Evolutionary conservation across 2,888 invertebrate species (phyloP).

Genomic region (Xestia sexstrigata): DNA sequence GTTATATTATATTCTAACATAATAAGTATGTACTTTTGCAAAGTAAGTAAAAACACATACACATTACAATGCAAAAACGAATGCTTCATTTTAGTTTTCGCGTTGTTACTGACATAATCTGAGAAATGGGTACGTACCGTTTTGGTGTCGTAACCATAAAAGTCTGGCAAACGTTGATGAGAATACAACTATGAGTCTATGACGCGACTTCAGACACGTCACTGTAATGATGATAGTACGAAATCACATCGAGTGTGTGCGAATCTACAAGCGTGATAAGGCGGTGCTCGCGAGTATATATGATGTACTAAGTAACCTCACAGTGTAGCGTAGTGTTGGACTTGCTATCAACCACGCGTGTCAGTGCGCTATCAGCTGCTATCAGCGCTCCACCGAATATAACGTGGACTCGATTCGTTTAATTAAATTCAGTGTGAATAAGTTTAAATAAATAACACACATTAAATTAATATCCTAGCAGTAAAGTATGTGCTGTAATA

Average conservation of each 20-base stretch:
- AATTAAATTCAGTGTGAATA: background rate
- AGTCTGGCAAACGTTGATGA: background rate
- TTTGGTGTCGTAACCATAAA: background rate
- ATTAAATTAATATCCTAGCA: background rate
- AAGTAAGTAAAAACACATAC: background rate
- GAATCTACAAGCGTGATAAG: conserved; percentile 17
- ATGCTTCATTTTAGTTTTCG: background rate
- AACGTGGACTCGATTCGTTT: conserved; percentile 8
- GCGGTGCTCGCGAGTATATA: conserved; percentile 18
- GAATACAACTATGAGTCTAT: background rate
- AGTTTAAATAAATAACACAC: background rate
- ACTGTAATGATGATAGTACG: conserved; percentile 17
- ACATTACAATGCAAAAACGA: background rate
- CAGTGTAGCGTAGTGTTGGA: background rate
- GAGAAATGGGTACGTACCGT: background rate
- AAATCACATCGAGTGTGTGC: conserved; percentile 6
- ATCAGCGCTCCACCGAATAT: background rate
- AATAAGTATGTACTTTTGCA: background rate
- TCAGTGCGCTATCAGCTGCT: conserved; percentile 21
- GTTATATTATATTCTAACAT: background rate
- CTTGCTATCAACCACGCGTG: conserved; percentile 17
- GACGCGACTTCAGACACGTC: conserved; percentile 10
- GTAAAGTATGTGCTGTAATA: background rate
- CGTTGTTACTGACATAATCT: background rate
- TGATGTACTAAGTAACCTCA: conserved; percentile 11